Conservation (phyloP, 2,797 vertebrate species). For the Sardinella longiceps region DNA sequence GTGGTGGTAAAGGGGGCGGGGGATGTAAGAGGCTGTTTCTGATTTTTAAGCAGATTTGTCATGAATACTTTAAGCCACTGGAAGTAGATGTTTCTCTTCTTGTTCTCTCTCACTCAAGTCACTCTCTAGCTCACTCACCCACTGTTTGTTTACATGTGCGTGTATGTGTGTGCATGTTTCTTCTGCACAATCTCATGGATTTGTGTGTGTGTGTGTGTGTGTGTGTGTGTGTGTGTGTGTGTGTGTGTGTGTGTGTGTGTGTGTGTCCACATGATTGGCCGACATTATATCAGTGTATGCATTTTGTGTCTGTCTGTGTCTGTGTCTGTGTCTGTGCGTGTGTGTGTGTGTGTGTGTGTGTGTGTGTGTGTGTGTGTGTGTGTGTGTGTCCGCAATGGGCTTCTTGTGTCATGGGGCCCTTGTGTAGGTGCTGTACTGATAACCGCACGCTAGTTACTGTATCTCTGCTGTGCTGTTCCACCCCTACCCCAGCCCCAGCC, state of each 20-base stretch:
- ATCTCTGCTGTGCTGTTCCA: not conserved
- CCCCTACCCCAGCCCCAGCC: too few species aligned
- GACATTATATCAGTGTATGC: too few species aligned
- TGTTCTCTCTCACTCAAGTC: not conserved
- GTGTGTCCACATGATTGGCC: not conserved
- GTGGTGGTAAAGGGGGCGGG: not conserved
- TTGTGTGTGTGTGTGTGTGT: not conserved
- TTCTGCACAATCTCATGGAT: not conserved
- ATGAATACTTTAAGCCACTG: not conserved
- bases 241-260: not conserved
- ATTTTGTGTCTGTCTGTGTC: not conserved
- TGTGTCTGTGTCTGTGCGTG: not conserved
- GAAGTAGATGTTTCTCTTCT: not conserved
- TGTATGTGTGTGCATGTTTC: not conserved
- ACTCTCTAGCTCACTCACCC: too few species aligned
- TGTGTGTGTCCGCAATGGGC: not conserved
- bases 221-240: slow-evolving; percentile 12
- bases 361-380: not conserved
- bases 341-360: not conserved
- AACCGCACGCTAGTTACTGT: not conserved
- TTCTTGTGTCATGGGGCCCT: not conserved
- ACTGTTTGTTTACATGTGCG: not conserved
- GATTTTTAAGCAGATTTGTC: not conserved
- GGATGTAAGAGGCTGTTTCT: not conserved
- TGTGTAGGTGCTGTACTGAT: not conserved